phyloP scores from a whole-genome alignment of 2,888 invertebrate genomes.

The Perithous albicinctus region DNA sequence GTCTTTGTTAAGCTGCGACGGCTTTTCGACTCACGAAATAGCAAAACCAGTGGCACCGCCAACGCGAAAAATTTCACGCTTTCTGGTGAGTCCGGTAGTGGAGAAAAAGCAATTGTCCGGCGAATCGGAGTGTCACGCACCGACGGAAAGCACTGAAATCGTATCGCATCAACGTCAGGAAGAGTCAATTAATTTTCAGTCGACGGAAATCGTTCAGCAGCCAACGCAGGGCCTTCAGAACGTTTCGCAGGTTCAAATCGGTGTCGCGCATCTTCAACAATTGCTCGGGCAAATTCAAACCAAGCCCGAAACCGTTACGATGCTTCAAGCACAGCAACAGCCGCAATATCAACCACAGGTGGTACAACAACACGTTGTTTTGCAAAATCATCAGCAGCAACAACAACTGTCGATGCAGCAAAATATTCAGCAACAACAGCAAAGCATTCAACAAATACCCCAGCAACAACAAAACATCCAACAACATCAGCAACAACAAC shows the following conservation, averaged over 20 bases:
- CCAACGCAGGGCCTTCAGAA: conserved; percentile 67
- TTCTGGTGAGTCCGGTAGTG: conserved; percentile 93
- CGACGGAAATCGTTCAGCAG: conserved; percentile 64
- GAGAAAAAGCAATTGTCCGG: conserved; percentile 85
- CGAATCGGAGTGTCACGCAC: conserved; percentile 51
- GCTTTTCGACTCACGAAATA: conserved; percentile 59
- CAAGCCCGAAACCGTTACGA: conserved; percentile 71
- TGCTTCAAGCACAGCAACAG: conserved; percentile 69
- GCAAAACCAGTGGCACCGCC: conserved; percentile 84
- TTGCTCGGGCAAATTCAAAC: conserved; percentile 65
- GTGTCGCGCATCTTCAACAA: conserved; percentile 51
- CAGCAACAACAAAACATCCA: conserved; percentile 46
- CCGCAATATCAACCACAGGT: conserved; percentile 72
- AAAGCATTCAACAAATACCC: too few species aligned
- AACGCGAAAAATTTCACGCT: conserved; percentile 91
- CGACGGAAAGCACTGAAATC: not conserved
- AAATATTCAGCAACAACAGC: conserved; percentile 23
- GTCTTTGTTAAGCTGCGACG: not conserved
- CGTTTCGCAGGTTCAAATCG: conserved; percentile 67
- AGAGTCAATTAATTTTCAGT: too few species aligned
- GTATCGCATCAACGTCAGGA: not conserved
- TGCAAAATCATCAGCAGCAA: conserved; percentile 34
- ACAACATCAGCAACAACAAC: conserved; percentile 47
- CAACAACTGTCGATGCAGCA: conserved; percentile 24
- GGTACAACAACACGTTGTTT: conserved; percentile 68